phyloP scores from a whole-genome alignment of 2,113 vertebrate genomes.

The Brevimyrus niger region DNA sequence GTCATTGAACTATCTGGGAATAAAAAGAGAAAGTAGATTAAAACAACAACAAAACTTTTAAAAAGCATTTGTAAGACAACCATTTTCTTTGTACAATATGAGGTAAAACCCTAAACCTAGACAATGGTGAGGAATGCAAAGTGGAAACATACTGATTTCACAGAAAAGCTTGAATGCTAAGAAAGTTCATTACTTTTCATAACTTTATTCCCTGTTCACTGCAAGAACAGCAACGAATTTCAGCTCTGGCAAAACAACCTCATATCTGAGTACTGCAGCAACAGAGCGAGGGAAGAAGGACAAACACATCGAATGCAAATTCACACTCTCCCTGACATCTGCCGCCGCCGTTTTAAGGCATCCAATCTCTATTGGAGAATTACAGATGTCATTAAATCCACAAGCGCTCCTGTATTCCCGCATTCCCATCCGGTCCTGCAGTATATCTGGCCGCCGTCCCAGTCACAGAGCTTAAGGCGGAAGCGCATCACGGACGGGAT shows the following conservation, averaged over 20 bases:
- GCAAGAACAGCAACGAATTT: not conserved
- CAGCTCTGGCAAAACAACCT: not conserved
- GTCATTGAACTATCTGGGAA: constrained; percentile 78
- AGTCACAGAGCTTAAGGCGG: not conserved
- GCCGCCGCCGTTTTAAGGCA: not conserved
- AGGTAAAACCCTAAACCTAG: not conserved
- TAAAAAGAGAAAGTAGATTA: constrained; percentile 23
- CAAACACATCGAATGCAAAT: not conserved
- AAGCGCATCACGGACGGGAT: not conserved
- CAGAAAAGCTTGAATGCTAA: not conserved
- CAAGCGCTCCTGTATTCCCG: not conserved
- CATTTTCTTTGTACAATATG: not conserved
- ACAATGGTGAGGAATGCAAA: not conserved
- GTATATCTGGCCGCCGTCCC: not conserved
- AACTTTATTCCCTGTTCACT: not conserved
- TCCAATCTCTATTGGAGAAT: not conserved
- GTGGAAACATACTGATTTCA: not conserved
- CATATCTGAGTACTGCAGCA: not conserved
- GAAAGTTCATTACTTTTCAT: not conserved
- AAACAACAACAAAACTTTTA: not conserved
- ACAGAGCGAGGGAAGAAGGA: not conserved
- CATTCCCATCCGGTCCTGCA: not conserved
- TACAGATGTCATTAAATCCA: not conserved
- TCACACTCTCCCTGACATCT: not conserved
- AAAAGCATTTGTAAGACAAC: not conserved